Base-by-base conservation (phyloP, 2,797 vertebrate species). In the Neoniphon sammara region DNA sequence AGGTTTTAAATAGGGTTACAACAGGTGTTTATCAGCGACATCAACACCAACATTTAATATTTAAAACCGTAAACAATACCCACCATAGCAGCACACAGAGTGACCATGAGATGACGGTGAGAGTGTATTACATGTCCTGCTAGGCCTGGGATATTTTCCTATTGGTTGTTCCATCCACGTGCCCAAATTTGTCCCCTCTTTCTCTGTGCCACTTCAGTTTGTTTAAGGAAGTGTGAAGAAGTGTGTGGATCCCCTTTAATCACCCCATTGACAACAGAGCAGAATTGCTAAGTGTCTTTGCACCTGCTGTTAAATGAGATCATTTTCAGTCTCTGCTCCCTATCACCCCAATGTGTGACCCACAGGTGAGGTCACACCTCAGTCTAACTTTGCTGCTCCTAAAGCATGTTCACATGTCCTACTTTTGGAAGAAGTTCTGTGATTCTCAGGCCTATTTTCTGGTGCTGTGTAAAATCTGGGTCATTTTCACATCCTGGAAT, bases 371-470 rank as follows among this genome's bases (percentile, higher is more conserved):
- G 21, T 64, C 23, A 31, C 56, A 80, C 65, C 52, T 69, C 14
- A 50, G 21, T 53, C 44, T 50, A n/a, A n/a, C 46, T 54, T 11
- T 14, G 7, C 44, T 52, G 64, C 56, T 66, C 8, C 27, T 81
- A 17, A 60, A 56, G 68, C 44, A 9, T 61, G 23, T 39, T 34
- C n/a, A 23, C 10, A 15, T 72, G 70, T 18, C 81, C 74, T 54
- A 69, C 47, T 82, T 82, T 62, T 64, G 39, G 25, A 8, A 56
- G 15, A 67, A 63, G 58, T 82, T 66, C 62, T 54, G 65, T 27
- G 53, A 70, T 71, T 73, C 66, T 71, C 57, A 79, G 74, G 18
- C 75, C 85, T 74, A 39, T 84, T 83, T 70, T 15, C 65, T 66
- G 52, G 66, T 61, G 57, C 52, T 76, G 31, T 74, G 31, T 50